Percentiles rank a stretch among this genome's conserved stretches.
Conservation (phyloP, 2,797 vertebrate species). For the Acipenser oxyrinchus region DNA sequence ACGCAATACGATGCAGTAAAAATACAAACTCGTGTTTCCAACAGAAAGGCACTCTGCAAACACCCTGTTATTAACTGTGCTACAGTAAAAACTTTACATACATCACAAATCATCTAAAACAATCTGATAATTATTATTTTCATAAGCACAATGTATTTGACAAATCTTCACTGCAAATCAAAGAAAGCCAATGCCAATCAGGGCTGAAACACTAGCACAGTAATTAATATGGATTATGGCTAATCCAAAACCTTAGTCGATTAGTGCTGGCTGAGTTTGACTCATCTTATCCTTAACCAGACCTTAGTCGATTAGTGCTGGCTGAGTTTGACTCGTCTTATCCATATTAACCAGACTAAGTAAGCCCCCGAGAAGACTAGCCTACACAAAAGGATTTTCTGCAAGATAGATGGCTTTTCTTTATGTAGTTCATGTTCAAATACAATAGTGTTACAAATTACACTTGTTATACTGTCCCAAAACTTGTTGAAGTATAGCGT, state of each 20-base stretch:
- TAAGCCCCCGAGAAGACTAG: no score
- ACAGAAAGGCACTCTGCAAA: no score
- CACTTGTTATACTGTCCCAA: no score
- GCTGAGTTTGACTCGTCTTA: neutral
- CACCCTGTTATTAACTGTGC: no score
- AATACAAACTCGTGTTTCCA: no score
- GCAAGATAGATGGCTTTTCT: no score
- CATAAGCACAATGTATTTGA: neutral
- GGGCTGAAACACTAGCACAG: neutral
- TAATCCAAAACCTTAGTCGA: slow-evolving; percentile 11
- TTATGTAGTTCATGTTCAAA: no score
- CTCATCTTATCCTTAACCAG: neutral
- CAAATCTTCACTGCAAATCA: slow-evolving; percentile 5
- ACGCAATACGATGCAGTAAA: no score
- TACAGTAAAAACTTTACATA: neutral
- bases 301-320: neutral
- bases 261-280: slow-evolving; percentile 3
- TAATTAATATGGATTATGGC: neutral
- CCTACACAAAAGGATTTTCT: no score
- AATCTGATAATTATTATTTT: neutral
- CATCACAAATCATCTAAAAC: neutral
- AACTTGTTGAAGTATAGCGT: no score
- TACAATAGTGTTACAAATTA: no score
- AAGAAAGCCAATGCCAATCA: neutral
- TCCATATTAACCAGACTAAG: no score